Conservation (phyloP, 2,888 invertebrate species). For the Noctua janthe region DNA sequence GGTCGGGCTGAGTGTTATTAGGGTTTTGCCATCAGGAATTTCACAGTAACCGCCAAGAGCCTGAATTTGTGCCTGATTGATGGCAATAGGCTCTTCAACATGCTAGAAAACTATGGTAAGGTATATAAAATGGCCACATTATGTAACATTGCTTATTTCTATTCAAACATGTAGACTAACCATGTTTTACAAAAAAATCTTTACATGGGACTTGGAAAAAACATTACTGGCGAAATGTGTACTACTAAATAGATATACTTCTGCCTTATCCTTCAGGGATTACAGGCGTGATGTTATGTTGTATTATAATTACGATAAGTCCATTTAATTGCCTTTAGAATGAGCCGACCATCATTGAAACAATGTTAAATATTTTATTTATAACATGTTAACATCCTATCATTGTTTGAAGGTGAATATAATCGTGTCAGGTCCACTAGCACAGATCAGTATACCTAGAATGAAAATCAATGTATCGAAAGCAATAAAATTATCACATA, state of each 20-base stretch:
- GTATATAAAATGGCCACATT: not conserved
- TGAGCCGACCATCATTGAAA: not conserved
- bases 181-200: not conserved
- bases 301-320: not conserved
- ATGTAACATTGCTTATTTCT: not conserved
- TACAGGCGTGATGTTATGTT: not conserved
- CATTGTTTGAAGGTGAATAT: conserved; percentile 24
- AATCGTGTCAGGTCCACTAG: conserved; percentile 4
- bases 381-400: conserved; percentile 1
- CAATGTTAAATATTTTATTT: not conserved
- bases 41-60: not conserved
- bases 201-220: not conserved
- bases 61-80: not conserved
- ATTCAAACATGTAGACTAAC: not conserved
- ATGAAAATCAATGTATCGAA: conserved; percentile 25
- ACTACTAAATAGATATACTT: not conserved
- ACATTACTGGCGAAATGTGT: not conserved
- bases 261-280: not conserved
- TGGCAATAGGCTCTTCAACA: not conserved
- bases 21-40: not conserved
- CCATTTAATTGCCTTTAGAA: not conserved
- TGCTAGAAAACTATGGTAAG: not conserved
- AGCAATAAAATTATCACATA: conserved; percentile 45
- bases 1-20: not conserved
- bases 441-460: conserved; percentile 22